Base-by-base conservation (phyloP, 2,113 vertebrate genomes). In the Caranx melampygus region DNA sequence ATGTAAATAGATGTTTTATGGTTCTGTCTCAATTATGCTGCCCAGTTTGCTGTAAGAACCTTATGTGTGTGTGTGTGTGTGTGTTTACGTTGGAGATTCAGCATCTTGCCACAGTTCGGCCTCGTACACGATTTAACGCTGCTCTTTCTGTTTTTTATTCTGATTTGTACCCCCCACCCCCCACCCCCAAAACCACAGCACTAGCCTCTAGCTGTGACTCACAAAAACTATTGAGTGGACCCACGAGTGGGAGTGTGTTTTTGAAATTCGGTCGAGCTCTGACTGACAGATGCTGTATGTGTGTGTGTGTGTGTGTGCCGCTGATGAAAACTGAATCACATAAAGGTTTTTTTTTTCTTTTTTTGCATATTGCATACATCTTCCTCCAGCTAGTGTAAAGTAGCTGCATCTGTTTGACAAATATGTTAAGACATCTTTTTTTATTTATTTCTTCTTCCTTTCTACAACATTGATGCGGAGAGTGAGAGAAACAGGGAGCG, bases 331-430 rank as follows among this genome's bases (percentile, higher is more conserved):
- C 83, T 62, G 70, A 72, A 75, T 57, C 55, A 72, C 87, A 87
- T 78, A 71, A 70, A 84, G 67, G 67, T 72, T 59, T 59, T 68
- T 51, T 8, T 71, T 73, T 78, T 72, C 63, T 85, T 26, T 26
- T 26, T 26, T 26, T 26, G 26, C 26, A 26, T 26, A 26, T 26
- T 26, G 26, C 26, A 26, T 75, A 69, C 75, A 54, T 82, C 68
- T 65, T 80, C 75, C 68, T 44, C 71, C 69, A 21, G 75, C 58
- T 54, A 70, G 84, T 82, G 87, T 83, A 73, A 89, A 88, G 81
- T 40, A 79, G 78, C 85, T 62, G 81, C 81, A 84, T 84, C 79
- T 89, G 87, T 81, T 87, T 88, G 88, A 92, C 87, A 85, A 93
- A 93, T 91, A 88, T 85, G 89, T 72, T 78, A 71, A 83, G 87